phyloP scores from a whole-genome alignment of 1,140 invertebrate species.

The Vanessa tameamea region DNA sequence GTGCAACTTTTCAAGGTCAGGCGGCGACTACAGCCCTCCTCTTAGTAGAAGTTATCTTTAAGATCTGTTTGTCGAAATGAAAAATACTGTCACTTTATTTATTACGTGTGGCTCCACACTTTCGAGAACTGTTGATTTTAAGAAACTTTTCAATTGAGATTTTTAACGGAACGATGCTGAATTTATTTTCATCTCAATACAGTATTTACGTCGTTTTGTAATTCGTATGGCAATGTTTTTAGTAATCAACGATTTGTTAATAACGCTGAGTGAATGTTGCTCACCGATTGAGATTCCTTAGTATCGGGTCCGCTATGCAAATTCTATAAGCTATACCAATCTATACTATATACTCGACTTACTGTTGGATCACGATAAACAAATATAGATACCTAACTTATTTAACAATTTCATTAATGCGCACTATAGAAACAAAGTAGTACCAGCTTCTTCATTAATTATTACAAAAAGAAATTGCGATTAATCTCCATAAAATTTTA shows the following conservation, averaged over 20 bases:
- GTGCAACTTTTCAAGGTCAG: constrained; percentile 56
- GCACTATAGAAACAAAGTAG: too few relatives aligned
- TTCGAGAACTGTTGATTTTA: constrained; percentile 11
- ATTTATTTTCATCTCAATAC: background rate
- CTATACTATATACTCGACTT: too few relatives aligned
- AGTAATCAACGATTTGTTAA: constrained; percentile 1
- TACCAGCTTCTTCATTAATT: too few relatives aligned
- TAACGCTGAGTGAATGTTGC: constrained; percentile 14
- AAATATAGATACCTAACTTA: too few relatives aligned
- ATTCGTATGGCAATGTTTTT: background rate
- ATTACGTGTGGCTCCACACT: background rate
- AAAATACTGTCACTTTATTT: background rate
- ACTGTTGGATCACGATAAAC: background rate
- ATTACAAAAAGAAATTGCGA: too few relatives aligned
- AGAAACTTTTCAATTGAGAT: background rate
- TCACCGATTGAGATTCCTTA: constrained; percentile 25
- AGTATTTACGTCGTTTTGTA: background rate
- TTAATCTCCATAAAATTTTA: too few relatives aligned
- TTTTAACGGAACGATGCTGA: background rate
- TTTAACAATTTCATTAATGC: too few relatives aligned
- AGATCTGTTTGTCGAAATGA: constrained; percentile 13
- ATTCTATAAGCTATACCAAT: background rate
- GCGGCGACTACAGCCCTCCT: constrained; percentile 40
- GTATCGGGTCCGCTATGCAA: constrained; percentile 26
- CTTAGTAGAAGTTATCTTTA: constrained; percentile 3